phyloP scores from a whole-genome alignment of 2,888 invertebrate species.

The Beris chalybata region DNA sequence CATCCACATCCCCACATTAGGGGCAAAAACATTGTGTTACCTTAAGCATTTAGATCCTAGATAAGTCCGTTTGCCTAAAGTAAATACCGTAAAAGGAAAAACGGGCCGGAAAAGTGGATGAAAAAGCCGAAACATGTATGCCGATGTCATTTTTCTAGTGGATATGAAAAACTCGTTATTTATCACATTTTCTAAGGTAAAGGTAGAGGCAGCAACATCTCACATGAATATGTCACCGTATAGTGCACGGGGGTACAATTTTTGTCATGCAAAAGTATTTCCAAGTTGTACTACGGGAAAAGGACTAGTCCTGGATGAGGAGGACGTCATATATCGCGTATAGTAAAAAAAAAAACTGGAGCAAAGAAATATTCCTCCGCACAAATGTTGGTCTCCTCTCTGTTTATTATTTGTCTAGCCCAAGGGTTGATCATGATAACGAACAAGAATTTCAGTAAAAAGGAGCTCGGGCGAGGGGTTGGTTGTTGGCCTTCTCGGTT shows the following conservation, averaged over 20 bases:
- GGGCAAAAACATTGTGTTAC: constrained; percentile 12
- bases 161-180: constrained; percentile 18
- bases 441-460: constrained; percentile 6
- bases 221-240: neutral
- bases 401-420: constrained; percentile 21
- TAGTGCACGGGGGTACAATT: neutral
- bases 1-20: neutral
- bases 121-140: constrained; percentile 6
- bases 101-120: too few relatives aligned
- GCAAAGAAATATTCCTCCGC: neutral
- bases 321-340: neutral
- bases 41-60: constrained; percentile 8
- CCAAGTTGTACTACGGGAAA: neutral
- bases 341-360: neutral
- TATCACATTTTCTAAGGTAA: constrained; percentile 3
- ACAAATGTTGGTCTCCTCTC: too few relatives aligned
- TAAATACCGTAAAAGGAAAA: neutral
- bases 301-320: neutral
- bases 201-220: neutral
- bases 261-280: constrained; percentile 5
- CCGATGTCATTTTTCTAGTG: constrained; percentile 13
- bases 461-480: neutral
- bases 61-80: neutral
- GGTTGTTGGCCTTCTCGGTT: neutral
- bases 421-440: constrained; percentile 20